Evolutionary conservation across 2,797 vertebrate species (phyloP).

Genomic region (Bovichtus diacanthus): DNA sequence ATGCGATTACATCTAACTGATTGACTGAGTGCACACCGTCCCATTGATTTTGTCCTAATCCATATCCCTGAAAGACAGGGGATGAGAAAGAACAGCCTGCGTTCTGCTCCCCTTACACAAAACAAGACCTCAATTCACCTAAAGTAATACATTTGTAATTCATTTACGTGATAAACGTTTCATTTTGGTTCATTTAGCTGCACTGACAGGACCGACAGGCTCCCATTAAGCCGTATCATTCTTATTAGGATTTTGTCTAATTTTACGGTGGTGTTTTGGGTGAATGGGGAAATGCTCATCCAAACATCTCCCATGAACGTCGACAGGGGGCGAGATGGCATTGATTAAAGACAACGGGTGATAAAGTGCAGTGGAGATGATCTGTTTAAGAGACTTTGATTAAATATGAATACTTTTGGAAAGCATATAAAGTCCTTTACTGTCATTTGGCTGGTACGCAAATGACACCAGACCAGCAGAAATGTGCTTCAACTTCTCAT

Average conservation of each 20-base stretch:
- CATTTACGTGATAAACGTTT: conserved; percentile 62
- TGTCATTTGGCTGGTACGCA: conserved; percentile 32
- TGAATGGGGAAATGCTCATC: conserved; percentile 38
- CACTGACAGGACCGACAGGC: conserved; percentile 56
- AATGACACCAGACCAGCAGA: conserved; percentile 14
- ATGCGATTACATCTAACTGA: conserved; percentile 51
- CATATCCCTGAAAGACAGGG: conserved; percentile 56
- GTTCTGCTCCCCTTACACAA: conserved; percentile 18
- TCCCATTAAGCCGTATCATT: conserved; percentile 57
- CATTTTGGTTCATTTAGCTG: conserved; percentile 56
- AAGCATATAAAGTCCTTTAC: conserved; percentile 29
- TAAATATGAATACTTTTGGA: conserved; percentile 52
- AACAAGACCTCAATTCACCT: conserved; percentile 57
- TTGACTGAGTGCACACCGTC: conserved; percentile 55
- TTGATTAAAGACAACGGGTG: conserved; percentile 63
- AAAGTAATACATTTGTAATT: conserved; percentile 56
- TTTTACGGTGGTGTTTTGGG: conserved; percentile 62
- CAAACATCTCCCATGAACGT: conserved; percentile 29
- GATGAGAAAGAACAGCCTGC: conserved; percentile 20
- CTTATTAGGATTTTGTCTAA: conserved; percentile 64
- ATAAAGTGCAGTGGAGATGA: conserved; percentile 62
- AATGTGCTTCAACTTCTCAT: conserved; percentile 16
- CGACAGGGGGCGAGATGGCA: conserved; percentile 30
- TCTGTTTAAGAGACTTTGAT: conserved; percentile 59
- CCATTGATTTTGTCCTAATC: conserved; percentile 63